Evolutionary conservation across 2,888 invertebrate genomes (phyloP).

Genomic region (Dicroscelio sp.): DNA sequence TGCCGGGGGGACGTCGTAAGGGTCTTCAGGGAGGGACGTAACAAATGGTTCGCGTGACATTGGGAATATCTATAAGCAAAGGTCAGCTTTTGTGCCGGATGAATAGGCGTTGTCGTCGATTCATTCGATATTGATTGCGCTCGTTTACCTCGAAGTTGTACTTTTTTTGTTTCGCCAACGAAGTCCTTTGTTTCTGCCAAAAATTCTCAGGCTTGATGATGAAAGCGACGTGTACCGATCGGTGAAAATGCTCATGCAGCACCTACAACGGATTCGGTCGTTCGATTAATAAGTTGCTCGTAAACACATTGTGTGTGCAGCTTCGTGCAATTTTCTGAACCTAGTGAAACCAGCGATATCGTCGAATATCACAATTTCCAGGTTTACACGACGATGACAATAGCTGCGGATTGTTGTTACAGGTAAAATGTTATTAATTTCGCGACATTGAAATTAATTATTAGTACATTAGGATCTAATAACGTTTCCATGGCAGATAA

Average conservation of each 20-base stretch:
- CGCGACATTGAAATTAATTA: too few relatives aligned
- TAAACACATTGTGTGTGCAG: too few relatives aligned
- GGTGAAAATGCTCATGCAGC: constrained; percentile 98
- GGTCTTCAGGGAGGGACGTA: background rate
- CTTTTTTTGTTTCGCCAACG: constrained; percentile 99
- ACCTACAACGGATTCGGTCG: constrained; percentile 92
- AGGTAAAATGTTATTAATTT: too few relatives aligned
- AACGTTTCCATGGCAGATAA: too few relatives aligned
- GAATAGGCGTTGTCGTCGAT: constrained; percentile 80
- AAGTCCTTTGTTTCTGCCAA: constrained; percentile 99
- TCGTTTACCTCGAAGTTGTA: constrained; percentile 98
- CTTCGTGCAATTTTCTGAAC: too few relatives aligned
- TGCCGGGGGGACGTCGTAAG: too few relatives aligned
- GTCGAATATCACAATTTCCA: too few relatives aligned
- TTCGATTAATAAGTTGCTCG: background rate
- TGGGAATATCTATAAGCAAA: constrained; percentile 52
- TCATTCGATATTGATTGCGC: constrained; percentile 87
- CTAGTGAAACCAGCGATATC: too few relatives aligned
- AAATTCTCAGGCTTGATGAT: constrained; percentile 99
- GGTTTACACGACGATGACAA: too few relatives aligned
- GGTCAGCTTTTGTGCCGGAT: constrained; percentile 57
- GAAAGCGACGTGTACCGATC: constrained; percentile 97
- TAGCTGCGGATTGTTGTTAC: too few relatives aligned
- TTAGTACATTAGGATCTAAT: too few relatives aligned
- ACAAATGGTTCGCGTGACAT: constrained; percentile 53